Conservation (phyloP, 2,888 invertebrate species). For the Gymnosoma rotundatum region DNA sequence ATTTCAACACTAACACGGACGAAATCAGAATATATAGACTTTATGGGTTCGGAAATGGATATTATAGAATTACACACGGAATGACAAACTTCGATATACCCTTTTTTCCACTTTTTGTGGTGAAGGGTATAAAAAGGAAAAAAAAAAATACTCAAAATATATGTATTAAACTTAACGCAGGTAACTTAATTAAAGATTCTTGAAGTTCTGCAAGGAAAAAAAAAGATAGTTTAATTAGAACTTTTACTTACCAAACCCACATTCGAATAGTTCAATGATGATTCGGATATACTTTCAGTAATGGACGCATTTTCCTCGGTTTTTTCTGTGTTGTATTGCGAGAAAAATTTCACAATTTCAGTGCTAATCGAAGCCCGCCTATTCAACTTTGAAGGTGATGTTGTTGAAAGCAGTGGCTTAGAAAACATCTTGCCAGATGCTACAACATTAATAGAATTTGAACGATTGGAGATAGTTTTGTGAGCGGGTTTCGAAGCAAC, state of each 20-base stretch:
- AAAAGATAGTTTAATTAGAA: neutral
- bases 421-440: constrained; percentile 4
- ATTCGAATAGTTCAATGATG: constrained; percentile 77
- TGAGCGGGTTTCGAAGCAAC: constrained; percentile 17
- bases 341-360: constrained; percentile 75
- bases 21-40: too few relatives aligned
- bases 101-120: too few relatives aligned
- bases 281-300: constrained; percentile 74
- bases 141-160: too few relatives aligned
- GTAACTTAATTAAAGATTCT: too few relatives aligned
- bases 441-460: constrained; percentile 65
- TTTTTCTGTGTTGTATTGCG: constrained; percentile 74
- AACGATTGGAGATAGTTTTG: constrained; percentile 50
- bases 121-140: too few relatives aligned
- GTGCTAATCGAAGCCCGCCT: constrained; percentile 69
- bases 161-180: too few relatives aligned
- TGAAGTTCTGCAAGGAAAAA: too few relatives aligned
- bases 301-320: constrained; percentile 68
- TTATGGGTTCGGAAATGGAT: too few relatives aligned
- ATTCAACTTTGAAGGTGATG: constrained; percentile 31
- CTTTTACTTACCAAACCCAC: constrained; percentile 77
- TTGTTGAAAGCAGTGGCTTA: neutral
- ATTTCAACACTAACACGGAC: too few relatives aligned
- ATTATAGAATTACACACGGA: too few relatives aligned
- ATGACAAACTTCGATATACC: too few relatives aligned